Conservation (phyloP, 2,888 invertebrate species). For the Drosophila maculinotata region DNA sequence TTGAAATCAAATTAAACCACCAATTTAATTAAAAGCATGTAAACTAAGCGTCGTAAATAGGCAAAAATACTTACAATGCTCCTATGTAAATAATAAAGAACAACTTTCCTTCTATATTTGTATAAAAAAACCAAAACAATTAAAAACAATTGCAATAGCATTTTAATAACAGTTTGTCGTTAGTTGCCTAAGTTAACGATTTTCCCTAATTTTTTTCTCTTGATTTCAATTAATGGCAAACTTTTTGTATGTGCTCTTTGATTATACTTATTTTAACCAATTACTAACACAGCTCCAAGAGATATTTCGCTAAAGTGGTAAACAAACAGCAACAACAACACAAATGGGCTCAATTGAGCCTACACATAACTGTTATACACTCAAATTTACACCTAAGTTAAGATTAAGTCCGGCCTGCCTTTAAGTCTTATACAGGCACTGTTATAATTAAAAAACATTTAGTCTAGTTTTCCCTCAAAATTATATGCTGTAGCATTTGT, state of each 20-base stretch:
- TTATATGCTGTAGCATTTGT: slow-evolving; percentile 11
- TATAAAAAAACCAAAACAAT: slow-evolving; percentile 13
- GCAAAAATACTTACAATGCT: slow-evolving; percentile 42
- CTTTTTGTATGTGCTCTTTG: slow-evolving; percentile 56
- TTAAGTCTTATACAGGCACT: slow-evolving; percentile 42
- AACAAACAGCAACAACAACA: slow-evolving; percentile 24
- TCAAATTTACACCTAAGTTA: slow-evolving; percentile 50
- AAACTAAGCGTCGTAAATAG: slow-evolving; percentile 53
- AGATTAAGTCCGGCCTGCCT: slow-evolving; percentile 32
- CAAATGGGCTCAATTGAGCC: slow-evolving; percentile 7
- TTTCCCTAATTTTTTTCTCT: slow-evolving; percentile 29
- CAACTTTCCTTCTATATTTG: slow-evolving; percentile 30
- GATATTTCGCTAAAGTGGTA: slow-evolving; percentile 35
- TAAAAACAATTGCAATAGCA: slow-evolving; percentile 23
- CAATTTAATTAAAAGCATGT: slow-evolving; percentile 59
- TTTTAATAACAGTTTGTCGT: slow-evolving; percentile 50
- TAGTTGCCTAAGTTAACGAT: slow-evolving; percentile 53
- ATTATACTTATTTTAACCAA: slow-evolving; percentile 63
- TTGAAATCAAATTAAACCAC: slow-evolving; percentile 45
- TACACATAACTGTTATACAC: slow-evolving; percentile 41
- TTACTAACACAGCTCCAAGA: slow-evolving; percentile 65
- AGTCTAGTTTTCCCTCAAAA: slow-evolving; percentile 18
- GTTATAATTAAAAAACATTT: slow-evolving; percentile 14
- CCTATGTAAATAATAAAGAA: slow-evolving; percentile 59
- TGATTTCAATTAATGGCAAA: slow-evolving; percentile 50